Conservation (phyloP, 2,888 invertebrate genomes). For the Pristionchus japonicus region DNA sequence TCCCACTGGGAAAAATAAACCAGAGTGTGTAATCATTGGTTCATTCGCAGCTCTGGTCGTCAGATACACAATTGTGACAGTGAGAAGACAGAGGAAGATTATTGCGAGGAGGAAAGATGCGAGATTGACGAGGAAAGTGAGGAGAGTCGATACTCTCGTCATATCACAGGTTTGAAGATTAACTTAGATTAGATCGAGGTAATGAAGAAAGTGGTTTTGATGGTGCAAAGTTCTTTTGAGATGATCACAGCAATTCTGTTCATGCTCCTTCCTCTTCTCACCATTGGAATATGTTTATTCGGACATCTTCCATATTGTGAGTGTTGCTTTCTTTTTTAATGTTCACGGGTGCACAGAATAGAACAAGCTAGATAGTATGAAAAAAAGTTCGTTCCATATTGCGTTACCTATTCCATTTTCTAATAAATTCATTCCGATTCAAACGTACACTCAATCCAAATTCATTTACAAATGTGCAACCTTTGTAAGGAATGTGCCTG, state of each 20-base stretch:
- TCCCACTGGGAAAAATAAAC: too few species aligned
- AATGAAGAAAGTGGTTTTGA: background rate
- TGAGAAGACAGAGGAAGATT: conserved; percentile 25
- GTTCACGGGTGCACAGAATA: too few species aligned
- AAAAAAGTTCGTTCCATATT: background rate
- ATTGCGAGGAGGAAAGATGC: conserved; percentile 4
- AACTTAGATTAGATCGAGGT: background rate
- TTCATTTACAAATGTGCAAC: background rate
- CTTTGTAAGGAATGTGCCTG: background rate
- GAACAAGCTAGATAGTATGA: background rate
- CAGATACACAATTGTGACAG: conserved; percentile 3
- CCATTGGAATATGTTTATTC: background rate
- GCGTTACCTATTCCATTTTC: background rate
- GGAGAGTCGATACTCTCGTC: conserved; percentile 34
- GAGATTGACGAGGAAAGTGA: background rate
- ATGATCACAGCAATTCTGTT: background rate
- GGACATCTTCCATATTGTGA: conserved; percentile 20
- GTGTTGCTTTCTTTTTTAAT: background rate
- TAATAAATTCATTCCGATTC: background rate
- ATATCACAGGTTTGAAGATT: background rate
- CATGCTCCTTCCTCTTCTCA: background rate
- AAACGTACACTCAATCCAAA: background rate
- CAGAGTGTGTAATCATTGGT: conserved; percentile 14
- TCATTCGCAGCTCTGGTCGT: background rate
- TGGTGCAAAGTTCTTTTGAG: background rate